These are phyloP conservation scores for Lottia gigantea DNA, from an alignment of 2,888 invertebrate genomes.

Conservation along the genomic window DNA sequence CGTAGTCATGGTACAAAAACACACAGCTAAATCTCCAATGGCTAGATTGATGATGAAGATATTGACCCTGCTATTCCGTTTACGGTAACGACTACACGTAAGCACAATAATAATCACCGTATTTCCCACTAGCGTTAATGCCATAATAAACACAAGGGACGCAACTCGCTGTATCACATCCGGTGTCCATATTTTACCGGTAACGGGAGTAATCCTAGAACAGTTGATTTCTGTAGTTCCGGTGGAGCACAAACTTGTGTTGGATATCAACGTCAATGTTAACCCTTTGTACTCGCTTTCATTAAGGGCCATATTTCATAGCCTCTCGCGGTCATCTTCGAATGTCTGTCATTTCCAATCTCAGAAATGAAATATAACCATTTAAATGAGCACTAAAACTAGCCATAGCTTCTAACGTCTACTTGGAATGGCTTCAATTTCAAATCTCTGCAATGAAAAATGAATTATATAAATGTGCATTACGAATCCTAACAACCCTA, in stretches of 20 bases:
- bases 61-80: constrained; percentile 67
- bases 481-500: too few relatives aligned
- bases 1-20: constrained; percentile 69
- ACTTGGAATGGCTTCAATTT: too few relatives aligned
- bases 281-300: neutral
- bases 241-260: neutral
- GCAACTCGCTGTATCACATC: constrained; percentile 67
- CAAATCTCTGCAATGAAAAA: too few relatives aligned
- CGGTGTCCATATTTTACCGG: constrained; percentile 63
- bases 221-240: neutral
- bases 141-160: constrained; percentile 66
- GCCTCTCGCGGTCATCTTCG: too few relatives aligned
- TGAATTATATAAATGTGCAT: too few relatives aligned
- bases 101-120: constrained; percentile 66
- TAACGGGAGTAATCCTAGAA: constrained; percentile 11
- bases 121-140: constrained; percentile 66
- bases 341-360: too few relatives aligned
- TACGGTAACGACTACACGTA: constrained; percentile 61
- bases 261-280: neutral
- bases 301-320: neutral
- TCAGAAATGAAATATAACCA: too few relatives aligned
- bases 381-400: too few relatives aligned
- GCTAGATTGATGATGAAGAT: constrained; percentile 70
- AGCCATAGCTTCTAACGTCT: too few relatives aligned
- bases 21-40: constrained; percentile 68